phyloP scores from a whole-genome alignment of 2,888 invertebrate genomes.

The Drosophila mimica region DNA sequence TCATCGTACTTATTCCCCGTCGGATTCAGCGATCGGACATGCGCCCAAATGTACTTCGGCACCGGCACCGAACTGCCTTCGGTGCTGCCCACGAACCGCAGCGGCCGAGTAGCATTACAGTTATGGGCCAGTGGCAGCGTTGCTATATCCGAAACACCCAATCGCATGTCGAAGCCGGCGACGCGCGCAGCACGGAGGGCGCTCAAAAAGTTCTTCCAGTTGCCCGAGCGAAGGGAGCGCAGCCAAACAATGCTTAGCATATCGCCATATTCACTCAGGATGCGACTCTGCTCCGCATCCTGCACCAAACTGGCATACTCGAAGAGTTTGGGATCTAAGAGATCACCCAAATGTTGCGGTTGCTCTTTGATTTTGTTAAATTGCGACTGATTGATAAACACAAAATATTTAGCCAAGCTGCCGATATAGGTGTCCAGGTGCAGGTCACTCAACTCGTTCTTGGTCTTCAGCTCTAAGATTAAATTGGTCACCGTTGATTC shows the following conservation, averaged over 20 bases:
- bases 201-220: constrained; percentile 41
- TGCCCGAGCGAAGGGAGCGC: constrained; percentile 35
- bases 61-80: constrained; percentile 16
- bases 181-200: constrained; percentile 26
- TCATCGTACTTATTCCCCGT: constrained; percentile 21
- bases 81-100: constrained; percentile 12
- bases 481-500: constrained; percentile 19
- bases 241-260: constrained; percentile 48
- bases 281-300: constrained; percentile 8
- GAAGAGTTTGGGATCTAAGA: constrained; percentile 20
- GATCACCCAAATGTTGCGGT: constrained; percentile 17
- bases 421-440: constrained; percentile 31
- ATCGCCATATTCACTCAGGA: constrained; percentile 13
- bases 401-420: constrained; percentile 28
- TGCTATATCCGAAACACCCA: constrained; percentile 50
- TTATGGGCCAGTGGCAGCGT: constrained; percentile 16
- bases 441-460: constrained; percentile 19
- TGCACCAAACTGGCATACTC: constrained; percentile 43
- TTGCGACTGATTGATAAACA: constrained; percentile 4
- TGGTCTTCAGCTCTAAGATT: constrained; percentile 3
- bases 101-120: constrained; percentile 14
- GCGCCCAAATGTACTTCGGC: constrained; percentile 53
- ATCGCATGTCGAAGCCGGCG: constrained; percentile 35
- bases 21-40: constrained; percentile 28
- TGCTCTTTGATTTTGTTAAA: constrained; percentile 1